Evolutionary conservation across 1,140 invertebrate species (phyloP).

Genomic region (Bombus waltoni): DNA sequence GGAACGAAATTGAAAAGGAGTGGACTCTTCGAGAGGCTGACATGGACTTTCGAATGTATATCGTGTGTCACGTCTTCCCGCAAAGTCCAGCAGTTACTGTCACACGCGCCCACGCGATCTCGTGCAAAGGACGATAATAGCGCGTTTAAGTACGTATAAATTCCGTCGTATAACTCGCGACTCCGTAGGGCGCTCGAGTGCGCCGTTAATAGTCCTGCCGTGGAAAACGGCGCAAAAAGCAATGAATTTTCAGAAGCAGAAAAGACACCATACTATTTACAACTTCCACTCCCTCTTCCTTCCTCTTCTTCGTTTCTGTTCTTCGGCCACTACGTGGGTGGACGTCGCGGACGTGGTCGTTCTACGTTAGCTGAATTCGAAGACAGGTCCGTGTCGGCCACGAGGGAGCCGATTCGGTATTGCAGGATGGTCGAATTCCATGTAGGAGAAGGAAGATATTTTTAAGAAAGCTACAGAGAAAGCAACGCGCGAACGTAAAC

Average conservation of each 20-base stretch:
- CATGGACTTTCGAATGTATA: slow-evolving; percentile 27
- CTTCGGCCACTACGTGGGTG: slow-evolving; percentile 37
- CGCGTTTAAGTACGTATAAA: slow-evolving; percentile 55
- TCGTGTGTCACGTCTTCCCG: slow-evolving; percentile 26
- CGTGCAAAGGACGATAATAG: slow-evolving; percentile 55
- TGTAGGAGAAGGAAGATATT: slow-evolving; percentile 14
- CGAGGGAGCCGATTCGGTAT: slow-evolving; percentile 16
- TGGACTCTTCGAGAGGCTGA: not conserved
- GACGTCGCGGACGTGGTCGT: slow-evolving; percentile 28
- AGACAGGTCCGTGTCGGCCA: slow-evolving; percentile 6
- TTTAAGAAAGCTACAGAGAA: slow-evolving; percentile 37
- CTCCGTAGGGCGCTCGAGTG: slow-evolving; percentile 39
- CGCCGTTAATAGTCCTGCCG: slow-evolving; percentile 46
- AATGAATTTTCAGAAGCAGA: slow-evolving; percentile 56
- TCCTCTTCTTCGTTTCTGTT: not conserved
- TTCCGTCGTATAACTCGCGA: slow-evolving; percentile 48
- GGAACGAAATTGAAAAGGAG: not conserved
- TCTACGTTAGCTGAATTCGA: slow-evolving; percentile 45
- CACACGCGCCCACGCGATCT: slow-evolving; percentile 50
- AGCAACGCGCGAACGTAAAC: slow-evolving; percentile 25
- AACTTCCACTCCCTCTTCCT: not conserved
- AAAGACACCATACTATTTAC: not conserved
- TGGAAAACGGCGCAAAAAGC: slow-evolving; percentile 44
- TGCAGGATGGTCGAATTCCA: slow-evolving; percentile 35
- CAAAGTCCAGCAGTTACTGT: slow-evolving; percentile 37